Evolutionary conservation across 2,797 vertebrate species (phyloP).

Genomic region (Apogon hyalosoma): DNA sequence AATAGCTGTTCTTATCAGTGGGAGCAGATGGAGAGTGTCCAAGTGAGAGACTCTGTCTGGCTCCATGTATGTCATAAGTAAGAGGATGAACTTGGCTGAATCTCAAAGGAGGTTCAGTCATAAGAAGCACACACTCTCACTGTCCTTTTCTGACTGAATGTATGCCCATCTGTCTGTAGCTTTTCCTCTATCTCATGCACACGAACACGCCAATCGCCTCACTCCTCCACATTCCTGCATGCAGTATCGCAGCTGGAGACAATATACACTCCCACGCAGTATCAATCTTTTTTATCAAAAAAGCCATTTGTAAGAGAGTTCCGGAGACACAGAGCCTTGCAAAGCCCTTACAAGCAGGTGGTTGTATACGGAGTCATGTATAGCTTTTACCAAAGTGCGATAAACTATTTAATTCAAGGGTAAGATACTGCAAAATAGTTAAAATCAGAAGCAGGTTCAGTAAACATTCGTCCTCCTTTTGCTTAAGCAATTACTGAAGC

Average conservation of each 20-base stretch:
- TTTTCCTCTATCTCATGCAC: constrained; percentile 12
- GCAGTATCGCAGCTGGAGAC: constrained; percentile 63
- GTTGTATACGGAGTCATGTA: constrained; percentile 42
- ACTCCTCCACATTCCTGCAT: constrained; percentile 68
- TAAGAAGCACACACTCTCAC: constrained; percentile 47
- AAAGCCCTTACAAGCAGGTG: constrained; percentile 37
- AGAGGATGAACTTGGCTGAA: constrained; percentile 76
- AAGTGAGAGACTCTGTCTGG: constrained; percentile 75
- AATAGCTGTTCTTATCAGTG: constrained; percentile 71
- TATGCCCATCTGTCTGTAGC: constrained; percentile 11
- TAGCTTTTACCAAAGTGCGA: constrained; percentile 24
- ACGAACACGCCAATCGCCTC: constrained; percentile 25
- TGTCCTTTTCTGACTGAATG: constrained; percentile 30
- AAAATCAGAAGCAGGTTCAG: constrained; percentile 22
- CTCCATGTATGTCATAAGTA: constrained; percentile 80
- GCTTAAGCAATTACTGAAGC: constrained; percentile 15
- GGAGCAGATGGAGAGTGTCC: constrained; percentile 78
- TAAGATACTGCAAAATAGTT: constrained; percentile 18
- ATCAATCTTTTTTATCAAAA: constrained; percentile 58
- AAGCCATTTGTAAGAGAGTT: constrained; percentile 41
- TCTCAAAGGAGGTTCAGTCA: constrained; percentile 54
- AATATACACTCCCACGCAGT: constrained; percentile 55
- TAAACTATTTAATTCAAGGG: constrained; percentile 22
- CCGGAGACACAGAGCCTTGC: constrained; percentile 21
- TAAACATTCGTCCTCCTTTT: constrained; percentile 21